Evolutionary conservation across 2,888 invertebrate genomes (phyloP).

Genomic region (Baronia brevicornis): DNA sequence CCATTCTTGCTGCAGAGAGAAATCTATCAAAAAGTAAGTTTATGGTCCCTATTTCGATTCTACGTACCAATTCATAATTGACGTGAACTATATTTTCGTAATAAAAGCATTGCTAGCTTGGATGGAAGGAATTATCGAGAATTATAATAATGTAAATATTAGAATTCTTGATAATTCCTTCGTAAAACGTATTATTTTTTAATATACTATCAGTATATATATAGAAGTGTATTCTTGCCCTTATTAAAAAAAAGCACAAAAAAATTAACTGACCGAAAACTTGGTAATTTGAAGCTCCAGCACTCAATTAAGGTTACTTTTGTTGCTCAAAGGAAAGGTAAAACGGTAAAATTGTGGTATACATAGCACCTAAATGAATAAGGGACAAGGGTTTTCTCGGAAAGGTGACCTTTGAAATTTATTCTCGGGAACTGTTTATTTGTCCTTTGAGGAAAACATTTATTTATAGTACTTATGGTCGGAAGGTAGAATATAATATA

Average conservation of each 20-base stretch:
- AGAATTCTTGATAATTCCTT: too few species aligned
- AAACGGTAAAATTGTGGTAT: constrained; percentile 3
- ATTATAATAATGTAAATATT: too few species aligned
- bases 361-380: constrained; percentile 7
- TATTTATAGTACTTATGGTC: too few species aligned
- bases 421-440: constrained; percentile 1
- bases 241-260: not conserved
- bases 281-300: not conserved
- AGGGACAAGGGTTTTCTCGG: constrained; percentile 5
- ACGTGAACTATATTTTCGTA: too few species aligned
- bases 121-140: too few species aligned
- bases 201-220: too few species aligned
- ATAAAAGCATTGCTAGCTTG: too few species aligned
- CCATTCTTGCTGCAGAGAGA: too few species aligned
- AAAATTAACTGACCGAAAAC: not conserved
- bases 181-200: too few species aligned
- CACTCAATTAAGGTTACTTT: constrained; percentile 8
- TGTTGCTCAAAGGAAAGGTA: constrained; percentile 2
- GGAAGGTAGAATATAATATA: not conserved
- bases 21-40: too few species aligned
- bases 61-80: too few species aligned
- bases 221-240: not conserved
- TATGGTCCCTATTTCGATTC: too few species aligned
- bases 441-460: not conserved
- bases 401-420: constrained; percentile 6